Base-by-base conservation (phyloP, 2,888 invertebrate species). In the Saturnia japonica region DNA sequence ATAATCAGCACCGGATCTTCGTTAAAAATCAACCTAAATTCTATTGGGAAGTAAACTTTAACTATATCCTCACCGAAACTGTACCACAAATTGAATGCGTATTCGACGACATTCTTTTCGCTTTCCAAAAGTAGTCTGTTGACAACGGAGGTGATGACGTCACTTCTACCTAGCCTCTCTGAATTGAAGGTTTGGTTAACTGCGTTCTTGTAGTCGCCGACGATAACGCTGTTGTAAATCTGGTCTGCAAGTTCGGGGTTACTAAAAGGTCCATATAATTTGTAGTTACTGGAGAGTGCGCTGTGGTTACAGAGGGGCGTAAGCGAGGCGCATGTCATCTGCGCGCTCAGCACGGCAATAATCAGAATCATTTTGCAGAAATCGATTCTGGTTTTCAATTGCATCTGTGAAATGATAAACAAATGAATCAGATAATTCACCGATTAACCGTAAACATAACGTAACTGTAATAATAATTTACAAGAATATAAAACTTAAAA, bases 31-130 rank as follows among this genome's bases (percentile, higher is more conserved):
- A 71, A 57, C 62, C 62, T 47, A 51, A 71, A 71, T 40, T 68
- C 62, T 9, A 62, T 42, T 19, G 71, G 71, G n/a, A 71, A 71
- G 62, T 68, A 60, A n/a, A 40, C 62, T 9, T 43, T 62, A 9
- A 71, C 57, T 16, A 71, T 68, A 7, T 71, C 47, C 68, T 47
- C n/a, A 51, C 67, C 14, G 57, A 54, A 12, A 45, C 14, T 43
- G 40, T 68, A 25, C 70, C 70, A 71, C 7, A 71, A 47, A 28
- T 60, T 68, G 34, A 60, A 74, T 7, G 75, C 74, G 22, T 75
- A 71, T n/a, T 67, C 68, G 40, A 71, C 45, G n/a, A 43, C 25
- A 4, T 47, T 71, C n/a, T 12, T 47, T 42, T n/a, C n/a, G 19
- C n/a, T 22, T n/a, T 62, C 47, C n/a, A 16, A 9, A 22, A 64